Percentiles rank a stretch among this genome's conserved stretches.
These are phyloP conservation scores for Dolichomitus sp. DNA, from an alignment of 2,888 invertebrate genomes.

Conservation along the genomic window DNA sequence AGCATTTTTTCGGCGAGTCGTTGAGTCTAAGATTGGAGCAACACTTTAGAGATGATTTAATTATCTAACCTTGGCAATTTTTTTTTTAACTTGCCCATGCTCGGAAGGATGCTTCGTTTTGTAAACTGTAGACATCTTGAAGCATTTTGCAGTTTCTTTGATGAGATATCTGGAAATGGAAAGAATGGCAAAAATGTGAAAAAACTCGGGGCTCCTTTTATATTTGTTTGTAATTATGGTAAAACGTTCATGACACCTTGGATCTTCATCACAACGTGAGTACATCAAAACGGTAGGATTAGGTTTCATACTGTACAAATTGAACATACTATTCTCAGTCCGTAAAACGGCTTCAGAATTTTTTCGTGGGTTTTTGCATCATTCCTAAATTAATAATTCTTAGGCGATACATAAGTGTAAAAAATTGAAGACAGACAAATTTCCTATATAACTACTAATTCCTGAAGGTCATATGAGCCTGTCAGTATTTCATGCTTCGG, in stretches of 20 bases:
- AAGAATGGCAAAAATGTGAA: too few species aligned
- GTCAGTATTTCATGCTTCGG: constrained; percentile 35
- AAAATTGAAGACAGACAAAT: background rate
- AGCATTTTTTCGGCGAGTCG: too few species aligned
- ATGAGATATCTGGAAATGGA: too few species aligned
- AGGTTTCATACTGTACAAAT: background rate
- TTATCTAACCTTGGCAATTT: too few species aligned
- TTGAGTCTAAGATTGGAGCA: too few species aligned
- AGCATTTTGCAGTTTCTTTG: too few species aligned
- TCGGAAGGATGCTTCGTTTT: too few species aligned
- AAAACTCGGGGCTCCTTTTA: too few species aligned
- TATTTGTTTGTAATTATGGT: background rate
- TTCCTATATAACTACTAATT: background rate
- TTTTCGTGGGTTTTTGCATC: background rate
- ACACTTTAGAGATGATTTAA: too few species aligned
- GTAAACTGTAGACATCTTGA: too few species aligned
- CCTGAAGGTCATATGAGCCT: background rate
- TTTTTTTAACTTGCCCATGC: too few species aligned
- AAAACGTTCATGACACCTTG: background rate
- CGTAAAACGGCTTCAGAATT: too few species aligned
- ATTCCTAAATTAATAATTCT: background rate
- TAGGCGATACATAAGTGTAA: background rate
- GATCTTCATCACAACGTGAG: background rate
- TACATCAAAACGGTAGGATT: background rate
- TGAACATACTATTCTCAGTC: background rate